Evolutionary conservation across 2,113 vertebrate species (phyloP).

Genomic region (Ageneiosus marmoratus): DNA sequence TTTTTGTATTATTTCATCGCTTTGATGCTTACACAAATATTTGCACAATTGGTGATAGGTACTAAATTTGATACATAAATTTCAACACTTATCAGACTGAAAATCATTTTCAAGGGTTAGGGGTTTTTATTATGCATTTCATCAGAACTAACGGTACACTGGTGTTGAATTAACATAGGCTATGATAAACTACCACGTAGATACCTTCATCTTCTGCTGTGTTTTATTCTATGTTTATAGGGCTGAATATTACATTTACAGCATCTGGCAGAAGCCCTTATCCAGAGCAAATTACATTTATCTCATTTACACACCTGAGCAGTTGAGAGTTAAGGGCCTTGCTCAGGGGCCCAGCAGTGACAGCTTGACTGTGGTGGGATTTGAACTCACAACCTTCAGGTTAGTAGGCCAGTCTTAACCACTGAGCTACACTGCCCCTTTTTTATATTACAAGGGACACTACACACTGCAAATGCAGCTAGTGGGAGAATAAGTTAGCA

Average conservation of each 20-base stretch:
- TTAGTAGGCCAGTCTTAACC: too few species aligned
- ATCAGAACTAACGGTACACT: not conserved
- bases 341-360: too few species aligned
- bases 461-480: not conserved
- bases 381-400: too few species aligned
- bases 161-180: not conserved
- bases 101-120: not conserved
- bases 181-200: too few species aligned
- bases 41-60: not conserved
- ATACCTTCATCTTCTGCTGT: not conserved
- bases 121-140: not conserved
- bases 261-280: too few species aligned
- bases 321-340: too few species aligned
- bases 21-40: not conserved
- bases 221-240: not conserved
- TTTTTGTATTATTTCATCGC: not conserved
- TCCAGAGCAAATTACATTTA: too few species aligned
- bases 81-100: not conserved
- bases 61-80: not conserved
- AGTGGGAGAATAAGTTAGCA: too few species aligned
- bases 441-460: too few species aligned
- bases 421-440: too few species aligned
- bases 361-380: too few species aligned
- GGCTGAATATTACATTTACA: not conserved
- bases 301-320: too few species aligned